phyloP scores from a whole-genome alignment of 2,113 vertebrate species.

The Bos taurus region DNA sequence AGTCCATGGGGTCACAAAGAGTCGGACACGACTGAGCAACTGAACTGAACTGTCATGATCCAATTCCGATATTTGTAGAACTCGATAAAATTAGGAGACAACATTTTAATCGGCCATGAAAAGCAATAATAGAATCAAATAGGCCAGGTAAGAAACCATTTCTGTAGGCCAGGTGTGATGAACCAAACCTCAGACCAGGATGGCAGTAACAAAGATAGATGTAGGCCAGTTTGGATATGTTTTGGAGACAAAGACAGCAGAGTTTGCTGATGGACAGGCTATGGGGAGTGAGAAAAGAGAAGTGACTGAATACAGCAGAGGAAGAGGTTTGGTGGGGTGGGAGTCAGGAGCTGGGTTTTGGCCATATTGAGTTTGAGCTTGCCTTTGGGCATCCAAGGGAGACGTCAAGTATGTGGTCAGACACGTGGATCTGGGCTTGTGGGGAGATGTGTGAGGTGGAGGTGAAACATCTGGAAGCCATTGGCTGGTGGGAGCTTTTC shows the following conservation, averaged over 20 bases:
- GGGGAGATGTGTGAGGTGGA: background rate
- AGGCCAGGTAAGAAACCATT: background rate
- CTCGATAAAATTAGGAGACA: background rate
- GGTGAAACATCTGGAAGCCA: rapidly evolving
- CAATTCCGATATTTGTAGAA: background rate
- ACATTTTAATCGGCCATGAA: rapidly evolving
- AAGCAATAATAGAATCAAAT: rapidly evolving
- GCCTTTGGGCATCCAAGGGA: rapidly evolving
- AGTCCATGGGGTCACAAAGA: background rate
- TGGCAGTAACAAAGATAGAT: background rate
- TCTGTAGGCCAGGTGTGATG: rapidly evolving
- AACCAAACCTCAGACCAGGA: background rate
- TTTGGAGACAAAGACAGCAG: background rate
- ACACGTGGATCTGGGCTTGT: rapidly evolving
- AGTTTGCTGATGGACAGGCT: background rate
- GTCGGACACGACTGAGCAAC: background rate
- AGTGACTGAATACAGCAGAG: rapidly evolving
- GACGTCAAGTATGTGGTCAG: rapidly evolving
- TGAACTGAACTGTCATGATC: background rate
- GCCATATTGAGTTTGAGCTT: rapidly evolving
- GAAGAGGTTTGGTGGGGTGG: no score
- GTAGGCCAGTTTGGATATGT: rapidly evolving
- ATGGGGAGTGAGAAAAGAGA: background rate
- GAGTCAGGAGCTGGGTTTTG: no score
- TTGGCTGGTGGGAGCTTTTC: no score